Evolutionary conservation across 2,113 vertebrate species (phyloP), one percentile per base, ranked within the genome.

Genomic region (Triplophysa tibetana): DNA sequence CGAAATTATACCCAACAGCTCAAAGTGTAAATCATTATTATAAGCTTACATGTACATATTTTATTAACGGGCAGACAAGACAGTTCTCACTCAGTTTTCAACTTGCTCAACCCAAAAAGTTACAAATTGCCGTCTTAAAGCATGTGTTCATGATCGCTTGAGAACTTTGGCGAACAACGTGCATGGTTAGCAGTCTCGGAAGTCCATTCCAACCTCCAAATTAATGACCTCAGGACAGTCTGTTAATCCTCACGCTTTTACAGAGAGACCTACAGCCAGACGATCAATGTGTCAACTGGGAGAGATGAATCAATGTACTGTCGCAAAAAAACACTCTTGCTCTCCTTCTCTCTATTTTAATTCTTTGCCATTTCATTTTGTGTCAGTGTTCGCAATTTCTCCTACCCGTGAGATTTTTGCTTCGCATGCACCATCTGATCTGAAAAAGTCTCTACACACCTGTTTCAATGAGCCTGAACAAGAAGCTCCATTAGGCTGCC

Each of bases 261-360:
- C 85, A 86, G 74, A 16, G 54, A 85, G 79, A 81, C 70, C 78
- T 72, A 77, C 81, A 58, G 81, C 77, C 79, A 80, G 60, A 56
- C 73, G 70, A 85, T 88, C 86, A 82, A 85, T 88, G 82, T 45
- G 43, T 82, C 77, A 60, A 75, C 76, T 33, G 79, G 75, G 81
- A 85, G 80, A 75, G 75, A 88, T 83, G 66, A 83, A 86, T 86
- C 79, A 83, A 84, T 89, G 82, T 78, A 81, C 86, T 83, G 85
- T 84, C 88, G 81, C 79, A 80, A 81, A 78, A 75, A 80, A 38
- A 74, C 43, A 38, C 70, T 52, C 60, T 54, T 43, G 48, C 64
- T 38, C 78, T 61, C 62, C 43, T 52, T 66, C 41, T 63, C 13
- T 48, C 17, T 70, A n/a, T 50, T 73, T 76, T 21, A 26, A 21